Evolutionary conservation across 1,140 invertebrate species (phyloP), one percentile per base, ranked within the genome.

Genomic region (Atta texana): DNA sequence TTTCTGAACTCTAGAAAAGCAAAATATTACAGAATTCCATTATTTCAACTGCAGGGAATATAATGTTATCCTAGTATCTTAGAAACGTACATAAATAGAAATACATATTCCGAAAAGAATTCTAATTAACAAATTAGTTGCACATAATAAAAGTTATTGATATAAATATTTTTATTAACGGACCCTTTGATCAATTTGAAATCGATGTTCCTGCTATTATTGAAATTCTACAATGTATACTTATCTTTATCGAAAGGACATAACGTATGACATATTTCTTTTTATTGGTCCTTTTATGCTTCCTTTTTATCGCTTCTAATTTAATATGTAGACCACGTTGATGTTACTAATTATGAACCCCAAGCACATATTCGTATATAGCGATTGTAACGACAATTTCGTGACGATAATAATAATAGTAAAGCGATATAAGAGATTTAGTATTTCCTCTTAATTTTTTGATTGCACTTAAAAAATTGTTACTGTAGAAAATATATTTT

Each of bases 241-340:
- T 5, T 18, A 18, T 59, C 14, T 28, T 61, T 34, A 68, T 55
- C 28, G 7, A 3, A 8, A 57, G 21, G 2, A 31, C n/a, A 24
- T 2, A 31, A 3, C 3, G 1, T 39, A 59, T 74, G 21, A 61
- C 72, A 28, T 34, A 31, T 34, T 31, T 82, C 49, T 24, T 49
- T 51, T 74, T 49, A 61, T 61, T 49, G 39, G 1, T 24, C 66
- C 39, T 69, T 69, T 69, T 51, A 51, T 51, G 44, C 39, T 69
- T 16, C 21, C 66, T 51, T 75, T 34, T 74, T 61, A 61, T 5
- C 16, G 21, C 24, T 14, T 31, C 69, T 74, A 61, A 82, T 84
- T 75, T 34, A 84, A 84, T 74, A 84, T 84, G 80, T 61, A n/a
- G 5, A 16, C 28, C 69, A 74, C 69, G 80, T 84, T 59, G 18